Conservation (phyloP, 1,140 invertebrate genomes). For the Macrobrachium rosenbergii region DNA sequence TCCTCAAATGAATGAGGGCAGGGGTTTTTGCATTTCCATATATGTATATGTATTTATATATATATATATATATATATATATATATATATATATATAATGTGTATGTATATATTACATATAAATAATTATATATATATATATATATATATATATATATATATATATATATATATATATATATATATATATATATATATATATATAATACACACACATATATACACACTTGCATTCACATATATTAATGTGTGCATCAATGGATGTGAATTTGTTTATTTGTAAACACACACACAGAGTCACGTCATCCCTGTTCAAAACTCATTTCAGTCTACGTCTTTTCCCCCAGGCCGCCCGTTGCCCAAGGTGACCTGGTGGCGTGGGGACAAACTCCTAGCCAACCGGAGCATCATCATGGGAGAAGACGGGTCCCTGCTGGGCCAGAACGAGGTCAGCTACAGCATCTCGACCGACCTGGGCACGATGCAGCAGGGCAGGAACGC, state of each 20-base stretch:
- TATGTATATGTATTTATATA: too few relatives aligned
- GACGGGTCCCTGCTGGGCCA: neutral
- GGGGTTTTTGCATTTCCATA: too few relatives aligned
- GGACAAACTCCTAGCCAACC: neutral
- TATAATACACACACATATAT: neutral
- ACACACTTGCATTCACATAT: neutral
- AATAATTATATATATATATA: too few relatives aligned
- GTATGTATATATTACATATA: too few relatives aligned
- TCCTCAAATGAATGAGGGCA: too few relatives aligned
- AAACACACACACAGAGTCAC: too few relatives aligned
- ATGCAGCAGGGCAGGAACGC: neutral
- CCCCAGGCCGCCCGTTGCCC: neutral
- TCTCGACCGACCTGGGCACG: neutral
- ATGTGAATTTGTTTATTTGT: neutral
- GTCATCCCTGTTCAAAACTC: neutral
- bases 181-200: too few relatives aligned
- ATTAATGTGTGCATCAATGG: neutral
- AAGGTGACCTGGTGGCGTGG: neutral
- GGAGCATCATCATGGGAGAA: constrained; percentile 1
- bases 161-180: too few relatives aligned
- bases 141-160: too few relatives aligned
- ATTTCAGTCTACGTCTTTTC: neutral
- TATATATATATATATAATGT: too few relatives aligned
- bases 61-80: too few relatives aligned
- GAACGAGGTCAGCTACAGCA: neutral